Base-by-base conservation (phyloP, 2,797 vertebrate species). In the Orientallactaga sibirica region DNA sequence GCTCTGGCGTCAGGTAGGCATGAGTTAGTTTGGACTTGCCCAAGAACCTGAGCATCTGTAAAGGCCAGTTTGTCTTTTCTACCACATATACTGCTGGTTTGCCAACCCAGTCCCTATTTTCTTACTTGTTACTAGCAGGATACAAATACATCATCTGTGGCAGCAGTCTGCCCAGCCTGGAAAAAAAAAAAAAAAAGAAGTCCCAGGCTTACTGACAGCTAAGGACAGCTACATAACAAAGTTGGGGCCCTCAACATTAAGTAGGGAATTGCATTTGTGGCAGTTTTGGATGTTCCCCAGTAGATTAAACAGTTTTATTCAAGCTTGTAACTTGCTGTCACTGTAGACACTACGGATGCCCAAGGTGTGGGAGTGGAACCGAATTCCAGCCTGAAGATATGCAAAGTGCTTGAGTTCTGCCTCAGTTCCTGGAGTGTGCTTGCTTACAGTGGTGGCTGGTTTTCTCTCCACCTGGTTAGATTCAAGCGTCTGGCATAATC, bases 51-150 rank as follows among this genome's bases (percentile, higher is more conserved):
- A 55, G 22, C 77, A 14, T 86, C 58, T 91, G 37, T 64, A 58
- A 87, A 68, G 14, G 19, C 55, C 29, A 25, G 1, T 76, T 88
- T 80, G 61, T 86, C 73, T 86, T 80, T 78, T 84, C 24, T 70
- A 4, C 68, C 58, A 86, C 18, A 88, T 55, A 19, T 14, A 82
- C 68, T 71, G 16, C 41, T 78, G 77, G 20, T 15, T 76, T 37
- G 19, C 68, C 79, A 94, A 87, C 29, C 43, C 82, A 79, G 20
- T 58, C 33, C 79, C 41, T 52, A 91, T 88, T 71, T 41, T 88
- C 82, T 90, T 82, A 76, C 11, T 94, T 37, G 10, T 89, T 78
- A 76, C 19, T 43, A 83, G 27, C 41, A 80, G 48, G 79, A 75
- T 10, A 74, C 62, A 83, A 3, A 73, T 92, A 37, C 33, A 37